Evolutionary conservation across 2,888 invertebrate genomes (phyloP).

Genomic region (Cantharis rufa): DNA sequence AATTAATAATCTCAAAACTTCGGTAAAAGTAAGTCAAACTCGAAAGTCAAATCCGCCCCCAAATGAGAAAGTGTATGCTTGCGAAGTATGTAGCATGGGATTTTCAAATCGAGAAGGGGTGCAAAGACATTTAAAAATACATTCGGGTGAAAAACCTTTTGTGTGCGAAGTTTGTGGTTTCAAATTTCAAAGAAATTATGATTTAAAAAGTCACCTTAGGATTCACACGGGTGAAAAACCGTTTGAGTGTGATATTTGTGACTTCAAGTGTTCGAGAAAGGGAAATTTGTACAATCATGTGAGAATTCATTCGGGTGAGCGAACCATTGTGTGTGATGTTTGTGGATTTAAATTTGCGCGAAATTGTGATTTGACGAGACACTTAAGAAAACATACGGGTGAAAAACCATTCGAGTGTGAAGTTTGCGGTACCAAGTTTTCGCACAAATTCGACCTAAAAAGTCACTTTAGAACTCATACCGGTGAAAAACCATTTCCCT

Average conservation of each 20-base stretch:
- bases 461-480: not conserved
- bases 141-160: not conserved
- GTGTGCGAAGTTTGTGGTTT: not conserved
- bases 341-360: not conserved
- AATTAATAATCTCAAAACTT: not conserved
- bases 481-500: not conserved
- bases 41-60: not conserved
- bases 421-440: not conserved
- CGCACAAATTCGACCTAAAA: not conserved
- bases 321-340: not conserved
- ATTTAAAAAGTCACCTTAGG: not conserved
- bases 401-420: not conserved
- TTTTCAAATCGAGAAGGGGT: not conserved
- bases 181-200: not conserved
- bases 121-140: not conserved
- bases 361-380: not conserved
- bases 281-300: not conserved
- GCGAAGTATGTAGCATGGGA: not conserved
- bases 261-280: not conserved
- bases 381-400: not conserved
- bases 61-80: not conserved
- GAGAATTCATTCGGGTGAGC: not conserved
- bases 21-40: not conserved
- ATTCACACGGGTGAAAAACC: not conserved
- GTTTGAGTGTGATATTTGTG: not conserved